These are phyloP conservation scores for Drosophila paranaensis DNA, from an alignment of 2,888 invertebrate genomes.

Conservation along the genomic window DNA sequence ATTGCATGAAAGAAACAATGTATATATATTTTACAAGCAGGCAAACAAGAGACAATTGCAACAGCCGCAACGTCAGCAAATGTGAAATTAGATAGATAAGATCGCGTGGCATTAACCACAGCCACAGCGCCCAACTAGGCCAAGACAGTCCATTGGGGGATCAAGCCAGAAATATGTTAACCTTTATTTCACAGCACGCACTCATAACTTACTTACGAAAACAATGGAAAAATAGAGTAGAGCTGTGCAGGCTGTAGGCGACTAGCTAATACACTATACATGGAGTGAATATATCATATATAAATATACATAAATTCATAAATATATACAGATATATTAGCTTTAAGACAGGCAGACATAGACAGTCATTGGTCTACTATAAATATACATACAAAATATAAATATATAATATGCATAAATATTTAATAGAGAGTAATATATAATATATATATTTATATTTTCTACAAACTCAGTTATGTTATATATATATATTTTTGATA, in stretches of 20 bases:
- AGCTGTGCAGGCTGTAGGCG: not conserved
- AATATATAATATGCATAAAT: too few species aligned
- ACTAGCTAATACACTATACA: not conserved
- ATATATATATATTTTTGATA: too few species aligned
- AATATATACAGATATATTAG: too few species aligned
- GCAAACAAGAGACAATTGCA: slow-evolving; percentile 44
- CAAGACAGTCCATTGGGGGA: slow-evolving; percentile 2
- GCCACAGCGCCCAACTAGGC: slow-evolving; percentile 6
- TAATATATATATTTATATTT: too few species aligned
- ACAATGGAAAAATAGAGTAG: not conserved
- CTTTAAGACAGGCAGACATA: too few species aligned
- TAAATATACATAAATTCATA: too few species aligned
- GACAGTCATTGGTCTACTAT: too few species aligned
- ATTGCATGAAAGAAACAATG: slow-evolving; percentile 19
- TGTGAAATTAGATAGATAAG: slow-evolving; percentile 37
- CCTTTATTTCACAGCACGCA: not conserved
- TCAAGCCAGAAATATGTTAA: not conserved
- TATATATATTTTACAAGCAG: slow-evolving; percentile 28
- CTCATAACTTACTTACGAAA: not conserved
- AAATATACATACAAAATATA: too few species aligned
- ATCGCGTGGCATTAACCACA: slow-evolving; percentile 9
- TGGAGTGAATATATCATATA: not conserved
- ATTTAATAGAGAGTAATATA: too few species aligned
- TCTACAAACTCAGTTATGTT: too few species aligned
- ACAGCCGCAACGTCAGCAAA: slow-evolving; percentile 35